These are phyloP conservation scores for Limosa lapponica DNA, from an alignment of 2,797 vertebrate genomes.

Conservation along the genomic window DNA sequence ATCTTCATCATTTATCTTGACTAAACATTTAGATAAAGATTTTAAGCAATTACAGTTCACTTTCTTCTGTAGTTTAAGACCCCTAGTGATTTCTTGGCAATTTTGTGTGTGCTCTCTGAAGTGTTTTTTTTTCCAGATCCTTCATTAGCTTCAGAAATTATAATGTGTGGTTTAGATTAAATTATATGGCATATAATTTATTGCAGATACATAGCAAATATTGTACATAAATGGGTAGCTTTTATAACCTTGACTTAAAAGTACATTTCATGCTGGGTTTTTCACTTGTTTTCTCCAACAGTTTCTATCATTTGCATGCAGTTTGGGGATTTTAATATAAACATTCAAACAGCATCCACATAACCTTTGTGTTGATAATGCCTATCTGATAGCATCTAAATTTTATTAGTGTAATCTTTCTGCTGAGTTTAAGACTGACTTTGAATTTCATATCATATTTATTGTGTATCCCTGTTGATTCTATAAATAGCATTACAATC, in stretches of 20 bases:
- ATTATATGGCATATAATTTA: constrained; percentile 1
- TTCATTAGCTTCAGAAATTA: constrained; percentile 21
- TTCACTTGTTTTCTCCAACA: neutral
- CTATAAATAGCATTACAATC: neutral
- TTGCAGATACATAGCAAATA: neutral
- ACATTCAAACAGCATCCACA: neutral
- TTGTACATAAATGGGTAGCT: neutral
- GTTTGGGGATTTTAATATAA: neutral
- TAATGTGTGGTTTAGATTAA: neutral
- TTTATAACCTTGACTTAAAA: constrained; percentile 35
- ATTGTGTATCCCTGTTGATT: neutral
- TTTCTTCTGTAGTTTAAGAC: neutral
- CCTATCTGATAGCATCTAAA: neutral
- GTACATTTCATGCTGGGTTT: neutral
- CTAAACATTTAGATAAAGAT: constrained; percentile 9
- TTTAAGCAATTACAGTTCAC: neutral
- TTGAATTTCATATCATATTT: neutral
- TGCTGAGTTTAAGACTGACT: neutral
- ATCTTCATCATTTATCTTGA: neutral
- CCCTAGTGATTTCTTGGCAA: neutral
- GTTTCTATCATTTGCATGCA: neutral
- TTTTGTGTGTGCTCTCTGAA: neutral
- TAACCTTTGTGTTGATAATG: neutral
- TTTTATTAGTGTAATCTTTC: constrained; percentile 6
- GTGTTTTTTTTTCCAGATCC: neutral